A percentile compares a stretch with the other conserved stretches of the same genome.
Evolutionary conservation across 2,888 invertebrate genomes (phyloP).

Genomic region (Andrena dorsata): DNA sequence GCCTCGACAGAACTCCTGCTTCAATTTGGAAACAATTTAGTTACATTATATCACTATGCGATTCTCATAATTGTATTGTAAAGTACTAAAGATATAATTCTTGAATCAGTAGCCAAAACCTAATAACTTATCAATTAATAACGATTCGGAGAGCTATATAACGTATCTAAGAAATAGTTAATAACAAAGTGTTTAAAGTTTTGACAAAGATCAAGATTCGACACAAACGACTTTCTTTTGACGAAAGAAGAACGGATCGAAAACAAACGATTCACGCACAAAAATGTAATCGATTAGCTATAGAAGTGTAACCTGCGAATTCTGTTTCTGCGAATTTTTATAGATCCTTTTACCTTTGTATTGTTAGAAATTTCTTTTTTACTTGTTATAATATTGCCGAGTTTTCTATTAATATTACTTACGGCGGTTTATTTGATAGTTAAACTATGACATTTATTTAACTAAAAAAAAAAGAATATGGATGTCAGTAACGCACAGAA

Average conservation of each 20-base stretch:
- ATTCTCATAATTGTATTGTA: neutral
- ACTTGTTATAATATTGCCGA: conserved; percentile 18
- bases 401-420: conserved; percentile 5
- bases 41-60: neutral
- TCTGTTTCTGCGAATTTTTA: conserved; percentile 48
- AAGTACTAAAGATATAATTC: neutral
- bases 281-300: conserved; percentile 57
- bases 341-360: conserved; percentile 50
- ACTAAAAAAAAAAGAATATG: conserved; percentile 26
- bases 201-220: neutral
- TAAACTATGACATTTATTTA: conserved; percentile 16
- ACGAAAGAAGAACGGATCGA: conserved; percentile 39
- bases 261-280: conserved; percentile 41
- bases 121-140: no score
- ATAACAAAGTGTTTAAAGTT: neutral
- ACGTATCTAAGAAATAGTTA: no score
- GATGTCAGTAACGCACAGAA: conserved; percentile 37
- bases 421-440: conserved; percentile 1
- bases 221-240: conserved; percentile 28
- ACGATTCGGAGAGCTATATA: no score
- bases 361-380: conserved; percentile 47
- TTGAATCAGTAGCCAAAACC: no score
- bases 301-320: conserved; percentile 54
- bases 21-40: neutral
- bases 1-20: no score